A percentile compares a stretch with the other conserved stretches of the same genome.
These are phyloP conservation scores for Porites cylindrica DNA, from an alignment of 92 coral and sea anemone species.

Conservation along the genomic window DNA sequence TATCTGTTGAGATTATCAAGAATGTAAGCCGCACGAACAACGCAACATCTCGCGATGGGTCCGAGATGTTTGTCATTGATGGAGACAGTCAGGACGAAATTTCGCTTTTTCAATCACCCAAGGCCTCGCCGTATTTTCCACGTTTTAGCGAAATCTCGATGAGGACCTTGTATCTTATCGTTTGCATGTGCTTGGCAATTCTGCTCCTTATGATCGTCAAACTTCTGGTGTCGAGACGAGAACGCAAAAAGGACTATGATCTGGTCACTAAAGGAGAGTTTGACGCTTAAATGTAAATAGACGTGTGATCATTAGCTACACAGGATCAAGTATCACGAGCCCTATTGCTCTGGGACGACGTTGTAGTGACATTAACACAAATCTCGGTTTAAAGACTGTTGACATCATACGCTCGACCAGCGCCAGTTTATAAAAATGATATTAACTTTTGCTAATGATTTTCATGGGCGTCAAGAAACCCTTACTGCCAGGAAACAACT, in stretches of 20 bases:
- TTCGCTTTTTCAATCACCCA: conserved; percentile 46
- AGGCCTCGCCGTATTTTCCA: conserved; percentile 62
- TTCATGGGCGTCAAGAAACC: too few species aligned
- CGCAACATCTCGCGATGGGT: conserved; percentile 17
- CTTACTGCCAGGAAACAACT: too few species aligned
- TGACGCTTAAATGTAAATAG: conserved; percentile 65
- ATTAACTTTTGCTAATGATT: too few species aligned
- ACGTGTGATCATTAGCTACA: too few species aligned
- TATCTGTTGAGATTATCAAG: conserved; percentile 42
- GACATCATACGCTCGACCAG: too few species aligned
- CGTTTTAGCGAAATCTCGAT: conserved; percentile 77
- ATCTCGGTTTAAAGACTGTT: too few species aligned
- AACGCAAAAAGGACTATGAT: conserved; percentile 73
- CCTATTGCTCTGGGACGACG: too few species aligned
- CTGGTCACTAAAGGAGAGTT: conserved; percentile 93
- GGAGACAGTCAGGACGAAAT: conserved; percentile 33
- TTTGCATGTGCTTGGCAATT: conserved; percentile 72
- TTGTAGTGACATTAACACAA: too few species aligned
- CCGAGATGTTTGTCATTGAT: conserved; percentile 40
- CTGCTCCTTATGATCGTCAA: conserved; percentile 78
- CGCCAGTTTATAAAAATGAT: too few species aligned
- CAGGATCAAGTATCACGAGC: too few species aligned
- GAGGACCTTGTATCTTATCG: conserved; percentile 83
- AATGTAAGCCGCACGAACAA: conserved; percentile 31
- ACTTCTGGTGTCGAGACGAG: conserved; percentile 74